Evolutionary conservation across 2,888 invertebrate species (phyloP).

Genomic region (Deroplatys truncata): DNA sequence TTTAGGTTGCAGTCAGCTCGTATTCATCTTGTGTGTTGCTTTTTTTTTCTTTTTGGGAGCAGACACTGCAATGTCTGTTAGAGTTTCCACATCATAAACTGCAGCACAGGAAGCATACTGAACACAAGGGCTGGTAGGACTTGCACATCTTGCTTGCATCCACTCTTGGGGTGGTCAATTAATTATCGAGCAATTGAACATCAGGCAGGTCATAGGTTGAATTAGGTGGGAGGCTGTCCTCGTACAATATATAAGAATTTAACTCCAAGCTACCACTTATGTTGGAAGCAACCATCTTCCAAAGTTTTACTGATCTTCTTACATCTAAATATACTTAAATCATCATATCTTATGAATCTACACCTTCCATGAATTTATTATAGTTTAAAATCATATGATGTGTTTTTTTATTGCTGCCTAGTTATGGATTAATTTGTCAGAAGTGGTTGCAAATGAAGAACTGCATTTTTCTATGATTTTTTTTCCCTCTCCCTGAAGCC

Average conservation of each 20-base stretch:
- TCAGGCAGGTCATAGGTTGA: not conserved
- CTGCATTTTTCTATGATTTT: too few relatives aligned
- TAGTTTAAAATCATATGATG: too few relatives aligned
- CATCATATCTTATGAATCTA: not conserved
- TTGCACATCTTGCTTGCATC: not conserved
- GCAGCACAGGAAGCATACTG: not conserved
- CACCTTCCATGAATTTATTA: too few relatives aligned
- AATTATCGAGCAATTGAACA: not conserved
- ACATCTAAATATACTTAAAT: not conserved
- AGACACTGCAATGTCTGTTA: not conserved
- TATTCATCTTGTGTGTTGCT: too few relatives aligned
- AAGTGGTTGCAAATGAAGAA: too few relatives aligned
- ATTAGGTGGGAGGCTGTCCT: not conserved
- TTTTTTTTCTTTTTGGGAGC: too few relatives aligned
- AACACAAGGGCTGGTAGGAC: too few relatives aligned
- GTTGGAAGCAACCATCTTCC: not conserved
- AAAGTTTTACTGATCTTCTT: not conserved
- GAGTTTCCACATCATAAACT: too few relatives aligned
- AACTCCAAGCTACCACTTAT: not conserved
- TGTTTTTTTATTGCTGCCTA: too few relatives aligned
- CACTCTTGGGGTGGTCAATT: not conserved
- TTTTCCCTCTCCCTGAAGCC: too few relatives aligned
- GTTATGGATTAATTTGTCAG: too few relatives aligned
- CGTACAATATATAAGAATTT: not conserved
- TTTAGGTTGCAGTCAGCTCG: too few relatives aligned